Evolutionary conservation across 2,113 vertebrate species (phyloP).

Genomic region (Aplodontia rufa): DNA sequence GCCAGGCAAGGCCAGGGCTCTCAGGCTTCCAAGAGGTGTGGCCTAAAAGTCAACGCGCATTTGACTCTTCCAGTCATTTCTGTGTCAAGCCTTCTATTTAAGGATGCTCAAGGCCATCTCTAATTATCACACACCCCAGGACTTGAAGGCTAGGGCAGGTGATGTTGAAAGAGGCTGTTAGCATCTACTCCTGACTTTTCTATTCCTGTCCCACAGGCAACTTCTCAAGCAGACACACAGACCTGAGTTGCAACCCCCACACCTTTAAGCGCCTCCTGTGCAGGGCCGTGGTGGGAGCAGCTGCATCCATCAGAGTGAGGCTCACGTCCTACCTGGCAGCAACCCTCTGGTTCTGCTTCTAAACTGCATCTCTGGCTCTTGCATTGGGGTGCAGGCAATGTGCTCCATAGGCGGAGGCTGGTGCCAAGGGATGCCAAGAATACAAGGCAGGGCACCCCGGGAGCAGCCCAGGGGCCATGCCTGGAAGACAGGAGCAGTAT

Average conservation of each 20-base stretch:
- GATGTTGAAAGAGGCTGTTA: not conserved
- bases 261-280: too few relatives aligned
- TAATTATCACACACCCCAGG: not conserved
- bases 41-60: not conserved
- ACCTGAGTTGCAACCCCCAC: not conserved
- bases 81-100: slow-evolving; percentile 55
- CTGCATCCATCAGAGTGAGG: not conserved
- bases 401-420: too few relatives aligned
- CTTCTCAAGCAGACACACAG: not conserved
- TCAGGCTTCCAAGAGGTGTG: not conserved
- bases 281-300: not conserved
- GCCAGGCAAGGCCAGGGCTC: not conserved
- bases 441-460: not conserved
- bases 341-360: not conserved
- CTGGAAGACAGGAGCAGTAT: not conserved
- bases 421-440: too few relatives aligned
- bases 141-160: not conserved
- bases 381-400: too few relatives aligned
- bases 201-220: not conserved
- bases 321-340: not conserved
- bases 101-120: not conserved
- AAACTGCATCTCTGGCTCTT: not conserved
- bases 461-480: not conserved
- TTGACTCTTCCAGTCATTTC: not conserved
- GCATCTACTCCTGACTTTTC: not conserved